Percentiles rank a stretch among this genome's conserved stretches.
phyloP scores from a whole-genome alignment of 2,113 vertebrate species.

The Crotalus helleri region DNA sequence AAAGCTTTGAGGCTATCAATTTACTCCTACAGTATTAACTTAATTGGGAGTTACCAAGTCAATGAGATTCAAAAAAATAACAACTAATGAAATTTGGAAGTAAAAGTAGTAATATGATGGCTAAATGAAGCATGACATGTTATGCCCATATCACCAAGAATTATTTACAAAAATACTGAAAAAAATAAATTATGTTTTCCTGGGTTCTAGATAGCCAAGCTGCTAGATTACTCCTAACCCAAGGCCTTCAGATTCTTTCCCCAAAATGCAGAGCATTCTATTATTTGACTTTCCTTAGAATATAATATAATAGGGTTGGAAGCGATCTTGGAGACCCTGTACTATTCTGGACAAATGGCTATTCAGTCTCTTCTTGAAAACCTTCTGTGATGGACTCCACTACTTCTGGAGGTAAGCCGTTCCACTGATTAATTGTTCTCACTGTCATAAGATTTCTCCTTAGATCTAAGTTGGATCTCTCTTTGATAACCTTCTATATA shows the following conservation, averaged over 20 bases:
- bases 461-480: background rate
- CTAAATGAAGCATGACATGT: background rate
- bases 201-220: background rate
- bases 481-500: background rate
- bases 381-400: background rate
- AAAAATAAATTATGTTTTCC: background rate
- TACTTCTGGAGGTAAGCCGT: background rate
- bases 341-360: background rate
- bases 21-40: background rate
- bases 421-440: background rate
- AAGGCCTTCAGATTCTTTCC: background rate
- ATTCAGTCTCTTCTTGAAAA: background rate
- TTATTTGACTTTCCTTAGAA: background rate
- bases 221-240: background rate
- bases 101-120: background rate
- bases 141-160: background rate
- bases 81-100: background rate
- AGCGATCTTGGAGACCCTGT: background rate
- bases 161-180: background rate
- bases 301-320: background rate
- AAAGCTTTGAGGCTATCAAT: background rate
- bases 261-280: background rate
- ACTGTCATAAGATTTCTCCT: background rate
- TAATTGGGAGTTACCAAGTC: background rate
- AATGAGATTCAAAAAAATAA: background rate